These are phyloP conservation scores for Arge pagana DNA, from an alignment of 2,888 invertebrate genomes.

Conservation along the genomic window DNA sequence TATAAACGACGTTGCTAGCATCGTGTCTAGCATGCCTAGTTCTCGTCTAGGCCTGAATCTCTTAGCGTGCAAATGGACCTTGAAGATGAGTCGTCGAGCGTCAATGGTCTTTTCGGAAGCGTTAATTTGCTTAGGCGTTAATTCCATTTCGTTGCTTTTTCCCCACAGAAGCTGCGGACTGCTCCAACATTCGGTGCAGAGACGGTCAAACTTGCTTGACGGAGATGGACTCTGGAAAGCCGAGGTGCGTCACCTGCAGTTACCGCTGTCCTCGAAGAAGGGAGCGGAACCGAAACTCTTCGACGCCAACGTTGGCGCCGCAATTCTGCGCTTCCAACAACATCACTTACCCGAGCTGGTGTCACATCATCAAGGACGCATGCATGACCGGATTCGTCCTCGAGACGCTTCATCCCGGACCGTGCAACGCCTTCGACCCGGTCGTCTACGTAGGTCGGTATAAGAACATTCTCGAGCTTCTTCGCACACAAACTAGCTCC, in stretches of 20 bases:
- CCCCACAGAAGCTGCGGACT: conserved; percentile 71
- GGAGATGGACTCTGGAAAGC: conserved; percentile 67
- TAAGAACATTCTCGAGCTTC: no score
- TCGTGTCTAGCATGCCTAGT: no score
- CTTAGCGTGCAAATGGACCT: no score
- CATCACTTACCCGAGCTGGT: conserved; percentile 76
- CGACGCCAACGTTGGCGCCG: conserved; percentile 53
- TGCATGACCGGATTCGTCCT: conserved; percentile 74
- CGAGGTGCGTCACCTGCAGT: conserved; percentile 74
- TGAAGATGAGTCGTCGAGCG: not conserved
- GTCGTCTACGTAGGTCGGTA: conserved; percentile 37
- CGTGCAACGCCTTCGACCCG: conserved; percentile 59
- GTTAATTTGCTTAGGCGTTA: no score
- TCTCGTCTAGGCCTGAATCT: no score
- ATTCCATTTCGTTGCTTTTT: no score
- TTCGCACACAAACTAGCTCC: not conserved
- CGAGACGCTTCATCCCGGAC: conserved; percentile 71
- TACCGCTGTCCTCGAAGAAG: conserved; percentile 64
- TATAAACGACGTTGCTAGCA: no score
- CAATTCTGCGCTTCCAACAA: conserved; percentile 73
- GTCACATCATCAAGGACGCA: conserved; percentile 78
- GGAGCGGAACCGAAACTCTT: conserved; percentile 45
- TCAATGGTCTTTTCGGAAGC: not conserved
- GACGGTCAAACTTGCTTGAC: conserved; percentile 71
- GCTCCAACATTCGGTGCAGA: conserved; percentile 69